Base-by-base conservation (phyloP, 2,888 invertebrate species). In the Microplitis manilae region DNA sequence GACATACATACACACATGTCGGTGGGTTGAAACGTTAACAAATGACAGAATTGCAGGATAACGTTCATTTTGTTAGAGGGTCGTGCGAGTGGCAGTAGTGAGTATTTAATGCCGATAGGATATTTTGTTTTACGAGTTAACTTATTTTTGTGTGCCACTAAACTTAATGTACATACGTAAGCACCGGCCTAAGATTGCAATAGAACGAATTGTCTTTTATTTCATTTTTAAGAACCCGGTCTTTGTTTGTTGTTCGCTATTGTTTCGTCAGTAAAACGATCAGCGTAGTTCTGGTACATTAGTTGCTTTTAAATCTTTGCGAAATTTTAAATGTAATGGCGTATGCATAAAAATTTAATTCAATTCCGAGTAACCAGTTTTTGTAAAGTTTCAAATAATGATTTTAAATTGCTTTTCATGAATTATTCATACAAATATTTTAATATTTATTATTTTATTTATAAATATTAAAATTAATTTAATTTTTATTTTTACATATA, bases 41-140 rank as follows among this genome's bases (percentile, higher is more conserved):
- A 73, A 73, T 68, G 68, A 77, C 50, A 38, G 70, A 70, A 76
- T 68, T 60, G 65, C 65, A 6, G 61, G 61, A 30, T n/a, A 13
- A 41, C 15, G 38, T 40, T 15, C n/a, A 15, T 40, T 30, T 30
- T 30, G 30, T 30, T 30, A 30, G 50, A 68, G 68, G 39, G 68
- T 17, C 13, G 9, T n/a, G 7, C 8, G 50, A 8, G 13, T 50
- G 2, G 50, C 50, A 50, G 9, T 13, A 50, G 9, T 50, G 8
- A 13, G 2, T 50, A 50, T 50, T 50, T 50, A 50, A 15, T 62
- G 6, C n/a, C 13, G 38, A 67, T 67, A n/a, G 30, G 38, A 38
- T 38, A 38, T 64, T 64, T 64, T 64, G 64, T n/a, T 67, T 38
- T 38, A 9, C 30, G 13, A 67, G 30, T 30, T 30, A 30, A 30